Evolutionary conservation across 2,113 vertebrate species (phyloP).

Genomic region (Bufo bufo): DNA sequence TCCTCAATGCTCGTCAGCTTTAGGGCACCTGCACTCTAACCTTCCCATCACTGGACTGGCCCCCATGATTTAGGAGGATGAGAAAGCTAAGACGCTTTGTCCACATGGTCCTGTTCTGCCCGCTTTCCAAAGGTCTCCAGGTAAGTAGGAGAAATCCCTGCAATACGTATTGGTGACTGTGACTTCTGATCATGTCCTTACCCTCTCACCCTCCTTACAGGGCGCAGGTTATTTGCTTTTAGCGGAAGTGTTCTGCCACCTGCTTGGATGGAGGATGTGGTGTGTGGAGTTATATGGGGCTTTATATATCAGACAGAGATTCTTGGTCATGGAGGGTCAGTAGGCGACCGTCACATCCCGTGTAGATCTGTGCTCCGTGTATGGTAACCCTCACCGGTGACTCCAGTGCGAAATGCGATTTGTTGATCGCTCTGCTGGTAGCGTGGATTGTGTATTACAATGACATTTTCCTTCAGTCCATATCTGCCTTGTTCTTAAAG

Average conservation of each 20-base stretch:
- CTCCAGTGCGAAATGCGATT: neutral
- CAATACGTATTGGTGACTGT: neutral
- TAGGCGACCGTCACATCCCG: neutral
- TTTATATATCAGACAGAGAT: neutral
- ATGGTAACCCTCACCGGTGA: neutral
- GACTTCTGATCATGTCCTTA: neutral
- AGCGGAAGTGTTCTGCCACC: neutral
- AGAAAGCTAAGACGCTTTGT: slow-evolving; percentile 83
- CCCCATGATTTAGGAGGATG: slow-evolving; percentile 70
- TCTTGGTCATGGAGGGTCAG: neutral
- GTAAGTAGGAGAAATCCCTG: slow-evolving; percentile 61
- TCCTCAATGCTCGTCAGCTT: neutral
- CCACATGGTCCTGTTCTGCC: slow-evolving; percentile 87
- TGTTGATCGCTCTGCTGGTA: neutral
- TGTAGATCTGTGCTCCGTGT: neutral
- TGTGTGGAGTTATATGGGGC: neutral
- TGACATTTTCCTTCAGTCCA: neutral
- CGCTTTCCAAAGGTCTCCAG: slow-evolving; percentile 87
- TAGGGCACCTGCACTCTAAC: slow-evolving; percentile 55
- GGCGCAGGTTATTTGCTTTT: neutral
- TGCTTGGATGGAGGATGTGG: neutral
- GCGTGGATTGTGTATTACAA: neutral
- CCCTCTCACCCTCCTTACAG: neutral
- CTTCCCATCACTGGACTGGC: neutral
- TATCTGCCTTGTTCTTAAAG: neutral